Evolutionary conservation across 1,140 invertebrate species (phyloP), one percentile per base, ranked within the genome.

Genomic region (Drosophila biarmipes): DNA sequence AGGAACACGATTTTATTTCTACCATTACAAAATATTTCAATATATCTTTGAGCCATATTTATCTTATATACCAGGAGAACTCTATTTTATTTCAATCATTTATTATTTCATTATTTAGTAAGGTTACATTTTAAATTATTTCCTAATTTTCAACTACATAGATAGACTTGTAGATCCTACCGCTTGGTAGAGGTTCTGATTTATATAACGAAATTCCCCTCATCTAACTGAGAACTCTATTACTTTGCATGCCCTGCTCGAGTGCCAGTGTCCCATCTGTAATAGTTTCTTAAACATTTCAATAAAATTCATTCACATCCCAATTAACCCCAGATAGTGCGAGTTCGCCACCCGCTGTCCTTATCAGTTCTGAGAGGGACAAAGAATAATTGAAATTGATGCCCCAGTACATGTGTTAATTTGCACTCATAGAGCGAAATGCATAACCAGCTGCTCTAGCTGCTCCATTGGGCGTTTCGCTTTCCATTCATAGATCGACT

Each of bases 331-430:
- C 52, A 74, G 57, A 61, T 42, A 68, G 55, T 38, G n/a, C 6
- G 27, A 24, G 48, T 34, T 53, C 42, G 40, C 46, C 62, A 31
- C 42, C 62, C 17, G 43, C 42, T 49, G 62, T 67, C 46, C 64
- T 82, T 82, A 81, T 81, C 74, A 61, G 43, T 34, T 69, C 38
- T n/a, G 21, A 40, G 42, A 31, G 38, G 49, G 21, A 37, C 35
- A 31, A 21, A 24, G 35, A 24, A 45, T 8, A 55, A 69, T 68
- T 84, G 29, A 76, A 84, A 85, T 85, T 80, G 66, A 84, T 85
- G 78, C 51, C 37, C 31, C 51, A 46, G 38, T 68, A 77, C 64
- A 80, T 73, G 74, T 84, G 77, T 68, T 63, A 77, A 86, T 85
- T 81, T 53, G 66, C 67, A 87, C 81, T 73, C 73, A 56, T 54